These are phyloP conservation scores for Sthenelais limicola DNA, from an alignment of 2,888 invertebrate genomes.

Conservation along the genomic window DNA sequence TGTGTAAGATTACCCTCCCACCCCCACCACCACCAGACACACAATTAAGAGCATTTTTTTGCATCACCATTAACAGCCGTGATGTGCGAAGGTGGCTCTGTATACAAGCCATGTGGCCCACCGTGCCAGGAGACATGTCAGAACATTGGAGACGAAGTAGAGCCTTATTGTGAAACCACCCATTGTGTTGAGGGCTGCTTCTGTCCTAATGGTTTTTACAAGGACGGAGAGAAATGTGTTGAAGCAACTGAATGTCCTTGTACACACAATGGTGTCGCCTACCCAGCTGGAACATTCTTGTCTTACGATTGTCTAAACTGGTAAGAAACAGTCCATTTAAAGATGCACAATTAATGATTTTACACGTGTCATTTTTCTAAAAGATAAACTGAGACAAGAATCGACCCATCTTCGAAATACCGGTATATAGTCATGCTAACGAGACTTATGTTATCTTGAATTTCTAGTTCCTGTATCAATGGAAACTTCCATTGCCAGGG, in stretches of 20 bases:
- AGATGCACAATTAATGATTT: background rate
- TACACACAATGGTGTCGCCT: conserved; percentile 46
- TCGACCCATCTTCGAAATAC: too few species aligned
- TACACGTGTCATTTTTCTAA: background rate
- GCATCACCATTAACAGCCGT: too few species aligned
- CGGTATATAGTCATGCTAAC: too few species aligned
- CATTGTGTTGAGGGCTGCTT: conserved; percentile 65
- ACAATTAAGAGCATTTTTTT: too few species aligned
- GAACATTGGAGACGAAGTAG: conserved; percentile 52
- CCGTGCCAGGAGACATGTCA: conserved; percentile 85
- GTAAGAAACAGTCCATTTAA: conserved; percentile 40
- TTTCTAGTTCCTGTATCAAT: conserved; percentile 54
- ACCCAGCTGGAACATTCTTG: conserved; percentile 48
- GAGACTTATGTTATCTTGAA: too few species aligned
- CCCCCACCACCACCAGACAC: too few species aligned
- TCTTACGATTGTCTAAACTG: conserved; percentile 51
- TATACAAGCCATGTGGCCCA: conserved; percentile 86
- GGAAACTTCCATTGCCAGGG: conserved; percentile 58
- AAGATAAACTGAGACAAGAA: too few species aligned
- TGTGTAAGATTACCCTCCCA: too few species aligned
- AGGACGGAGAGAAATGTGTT: conserved; percentile 51
- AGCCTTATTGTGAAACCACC: conserved; percentile 54
- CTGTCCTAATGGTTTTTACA: conserved; percentile 60
- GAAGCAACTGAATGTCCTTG: conserved; percentile 53
- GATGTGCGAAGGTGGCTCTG: conserved; percentile 88